These are phyloP conservation scores for Pseudochirops corinnae DNA, from an alignment of 2,797 vertebrate species.

Conservation along the genomic window DNA sequence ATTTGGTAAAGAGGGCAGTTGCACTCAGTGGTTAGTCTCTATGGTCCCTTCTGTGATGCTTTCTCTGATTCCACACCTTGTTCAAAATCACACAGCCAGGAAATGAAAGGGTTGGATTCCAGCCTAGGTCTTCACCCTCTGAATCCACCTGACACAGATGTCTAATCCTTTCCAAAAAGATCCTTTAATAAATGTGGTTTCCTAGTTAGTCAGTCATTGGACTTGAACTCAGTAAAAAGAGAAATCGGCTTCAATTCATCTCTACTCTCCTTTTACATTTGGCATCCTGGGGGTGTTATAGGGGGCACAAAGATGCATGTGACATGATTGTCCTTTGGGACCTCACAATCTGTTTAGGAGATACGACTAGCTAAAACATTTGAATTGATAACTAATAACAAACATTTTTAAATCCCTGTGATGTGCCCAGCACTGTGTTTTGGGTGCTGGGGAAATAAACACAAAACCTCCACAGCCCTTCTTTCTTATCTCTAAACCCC, in stretches of 20 bases:
- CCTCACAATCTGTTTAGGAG: background rate
- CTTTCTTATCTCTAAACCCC: background rate
- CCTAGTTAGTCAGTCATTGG: background rate
- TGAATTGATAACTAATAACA: background rate
- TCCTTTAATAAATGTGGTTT: background rate
- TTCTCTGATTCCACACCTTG: background rate
- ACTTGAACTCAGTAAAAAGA: background rate
- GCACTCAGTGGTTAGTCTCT: no score
- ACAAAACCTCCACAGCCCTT: background rate
- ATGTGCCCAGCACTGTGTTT: background rate
- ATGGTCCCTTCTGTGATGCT: background rate
- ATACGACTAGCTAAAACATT: background rate
- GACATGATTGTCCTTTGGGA: background rate
- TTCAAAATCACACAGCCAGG: background rate
- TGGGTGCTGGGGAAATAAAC: background rate
- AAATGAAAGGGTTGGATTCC: background rate
- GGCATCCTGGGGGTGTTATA: background rate
- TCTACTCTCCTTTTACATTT: background rate
- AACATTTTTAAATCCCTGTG: background rate
- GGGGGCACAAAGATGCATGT: background rate
- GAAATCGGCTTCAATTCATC: background rate
- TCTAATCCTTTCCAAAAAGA: background rate
- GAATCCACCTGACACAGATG: background rate
- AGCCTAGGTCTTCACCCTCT: background rate
- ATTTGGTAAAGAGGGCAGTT: background rate